Conservation (phyloP, 2,113 vertebrate species). For the Laterallus jamaicensis region DNA sequence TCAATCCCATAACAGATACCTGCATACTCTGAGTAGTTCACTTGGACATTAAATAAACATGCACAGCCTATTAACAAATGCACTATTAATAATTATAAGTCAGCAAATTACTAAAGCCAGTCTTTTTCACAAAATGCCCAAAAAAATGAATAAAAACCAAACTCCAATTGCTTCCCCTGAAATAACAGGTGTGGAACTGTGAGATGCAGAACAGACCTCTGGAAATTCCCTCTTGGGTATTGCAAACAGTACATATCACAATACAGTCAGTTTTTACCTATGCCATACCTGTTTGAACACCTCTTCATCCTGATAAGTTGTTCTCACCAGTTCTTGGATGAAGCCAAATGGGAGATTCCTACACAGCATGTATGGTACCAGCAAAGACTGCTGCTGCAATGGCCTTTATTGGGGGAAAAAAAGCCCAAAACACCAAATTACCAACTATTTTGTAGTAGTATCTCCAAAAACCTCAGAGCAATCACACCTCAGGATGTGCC, state of each 20-base stretch:
- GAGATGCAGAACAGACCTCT: not conserved
- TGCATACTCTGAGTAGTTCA: not conserved
- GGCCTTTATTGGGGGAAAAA: constrained; percentile 76
- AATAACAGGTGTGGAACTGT: fast-evolving
- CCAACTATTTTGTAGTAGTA: not conserved
- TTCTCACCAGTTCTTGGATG: constrained; percentile 94
- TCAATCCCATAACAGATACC: not conserved
- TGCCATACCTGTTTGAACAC: constrained; percentile 91
- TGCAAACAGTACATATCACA: not conserved
- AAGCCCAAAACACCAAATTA: not conserved
- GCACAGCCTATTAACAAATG: not conserved
- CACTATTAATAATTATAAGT: not conserved
- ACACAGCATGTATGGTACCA: constrained; percentile 98
- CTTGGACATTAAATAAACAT: not conserved
- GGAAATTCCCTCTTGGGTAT: not conserved
- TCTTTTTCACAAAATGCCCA: not conserved
- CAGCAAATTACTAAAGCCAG: not conserved
- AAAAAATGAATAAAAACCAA: not conserved
- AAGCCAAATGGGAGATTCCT: constrained; percentile 97
- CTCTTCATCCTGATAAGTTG: constrained; percentile 95
- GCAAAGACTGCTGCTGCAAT: constrained; percentile 88
- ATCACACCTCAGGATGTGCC: not conserved
- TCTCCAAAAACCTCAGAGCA: not conserved
- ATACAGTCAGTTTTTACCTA: not conserved
- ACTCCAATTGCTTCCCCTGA: not conserved